phyloP scores from a whole-genome alignment of 2,797 vertebrate genomes.

The Acanthornis magna region DNA sequence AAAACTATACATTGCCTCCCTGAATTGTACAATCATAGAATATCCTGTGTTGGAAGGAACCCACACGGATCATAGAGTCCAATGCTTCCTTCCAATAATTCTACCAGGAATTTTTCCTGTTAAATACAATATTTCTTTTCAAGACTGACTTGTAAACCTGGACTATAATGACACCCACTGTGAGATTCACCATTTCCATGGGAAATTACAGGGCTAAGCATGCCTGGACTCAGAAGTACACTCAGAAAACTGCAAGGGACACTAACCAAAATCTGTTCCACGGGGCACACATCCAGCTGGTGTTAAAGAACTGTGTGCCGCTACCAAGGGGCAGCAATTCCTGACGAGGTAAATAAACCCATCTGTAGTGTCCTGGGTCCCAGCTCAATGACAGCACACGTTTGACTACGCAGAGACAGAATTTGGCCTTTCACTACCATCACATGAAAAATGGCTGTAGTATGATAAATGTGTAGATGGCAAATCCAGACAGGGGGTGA shows the following conservation, averaged over 20 bases:
- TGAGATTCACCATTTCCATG: neutral
- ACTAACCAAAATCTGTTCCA: neutral
- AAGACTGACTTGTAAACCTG: neutral
- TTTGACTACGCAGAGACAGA: neutral
- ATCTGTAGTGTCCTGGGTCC: neutral
- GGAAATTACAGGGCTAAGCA: neutral
- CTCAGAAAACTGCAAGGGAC: neutral
- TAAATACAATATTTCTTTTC: neutral
- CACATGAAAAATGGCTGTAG: neutral
- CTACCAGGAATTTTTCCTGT: neutral
- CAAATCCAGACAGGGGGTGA: neutral
- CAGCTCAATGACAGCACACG: neutral
- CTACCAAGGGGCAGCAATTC: neutral
- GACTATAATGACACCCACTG: neutral
- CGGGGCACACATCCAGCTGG: neutral
- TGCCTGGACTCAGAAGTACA: neutral
- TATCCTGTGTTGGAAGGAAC: neutral
- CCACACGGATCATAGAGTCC: neutral
- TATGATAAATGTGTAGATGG: neutral
- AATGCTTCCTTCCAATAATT: neutral
- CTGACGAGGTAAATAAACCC: neutral
- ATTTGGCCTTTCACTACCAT: neutral
- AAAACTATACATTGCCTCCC: neutral
- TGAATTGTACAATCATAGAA: neutral
- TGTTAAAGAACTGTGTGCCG: neutral